Percentiles rank a stretch among this genome's conserved stretches.
Evolutionary conservation across 2,888 invertebrate genomes (phyloP).

Genomic region (Microctonus brassicae): DNA sequence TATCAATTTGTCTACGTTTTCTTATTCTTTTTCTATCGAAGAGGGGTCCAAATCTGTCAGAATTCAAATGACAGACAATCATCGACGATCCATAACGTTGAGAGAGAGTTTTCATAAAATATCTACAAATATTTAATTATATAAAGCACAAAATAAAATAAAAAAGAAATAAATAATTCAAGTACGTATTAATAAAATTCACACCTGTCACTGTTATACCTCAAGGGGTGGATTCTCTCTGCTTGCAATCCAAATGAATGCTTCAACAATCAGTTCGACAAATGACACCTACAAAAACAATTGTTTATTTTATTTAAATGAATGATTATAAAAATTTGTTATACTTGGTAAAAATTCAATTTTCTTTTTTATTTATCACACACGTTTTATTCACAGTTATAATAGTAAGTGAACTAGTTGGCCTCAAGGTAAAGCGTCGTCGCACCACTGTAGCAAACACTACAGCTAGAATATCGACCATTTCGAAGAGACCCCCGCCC

Average conservation of each 20-base stretch:
- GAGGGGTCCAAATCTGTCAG: no score
- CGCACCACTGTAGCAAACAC: conserved; percentile 62
- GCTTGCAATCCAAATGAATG: neutral
- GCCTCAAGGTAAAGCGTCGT: conserved; percentile 59
- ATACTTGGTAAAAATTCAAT: neutral
- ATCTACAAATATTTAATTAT: neutral
- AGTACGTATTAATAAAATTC: neutral
- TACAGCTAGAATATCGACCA: conserved; percentile 68
- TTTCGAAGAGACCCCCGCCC: conserved; percentile 63
- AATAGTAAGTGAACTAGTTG: conserved; percentile 48
- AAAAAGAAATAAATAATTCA: neutral
- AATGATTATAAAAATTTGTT: neutral
- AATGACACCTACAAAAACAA: neutral
- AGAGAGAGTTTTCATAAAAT: neutral
- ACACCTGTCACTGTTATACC: conserved; percentile 24
- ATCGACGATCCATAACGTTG: conserved; percentile 16
- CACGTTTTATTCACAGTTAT: conserved; percentile 19
- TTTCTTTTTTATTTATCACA: conserved; percentile 13
- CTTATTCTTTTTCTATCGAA: no score
- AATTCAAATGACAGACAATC: no score
- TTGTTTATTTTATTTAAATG: neutral
- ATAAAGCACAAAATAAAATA: neutral
- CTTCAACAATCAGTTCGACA: conserved; percentile 3
- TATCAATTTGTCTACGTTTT: no score
- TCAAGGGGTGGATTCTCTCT: conserved; percentile 16